Base-by-base conservation (phyloP, 1,140 invertebrate species). In the Drosophila ananassae region DNA sequence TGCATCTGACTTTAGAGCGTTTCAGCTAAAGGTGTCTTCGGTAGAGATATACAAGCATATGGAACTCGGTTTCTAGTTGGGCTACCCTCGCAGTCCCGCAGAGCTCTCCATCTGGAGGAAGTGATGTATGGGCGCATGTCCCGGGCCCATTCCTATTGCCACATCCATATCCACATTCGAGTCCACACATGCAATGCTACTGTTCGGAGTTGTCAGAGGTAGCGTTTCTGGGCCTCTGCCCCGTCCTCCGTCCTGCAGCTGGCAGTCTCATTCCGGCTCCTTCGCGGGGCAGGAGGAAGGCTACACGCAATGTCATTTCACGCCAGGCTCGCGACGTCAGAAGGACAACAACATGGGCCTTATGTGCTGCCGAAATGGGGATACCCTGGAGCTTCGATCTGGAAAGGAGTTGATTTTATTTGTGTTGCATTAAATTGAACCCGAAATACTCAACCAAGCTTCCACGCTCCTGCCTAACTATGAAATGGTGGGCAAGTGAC, bases 271-370 rank as follows among this genome's bases (percentile, higher is more conserved):
- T 37, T 55, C 54, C 75, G 21, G 13, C 24, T 17, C 48, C 13
- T 44, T 22, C 32, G 37, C 68, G 57, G 67, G 61, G 53, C 67
- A 60, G 69, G 66, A 73, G 39, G 67, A 52, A 62, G 59, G 61
- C 67, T 53, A 74, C 81, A 85, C 81, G 81, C 81, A 85, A 85
- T 85, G 82, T 77, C 81, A 85, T 85, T 85, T 77, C 73, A 85
- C 64, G 81, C 81, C 62, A 80, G 77, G 73, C 61, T 48, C 47
- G 48, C 73, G 69, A 73, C 67, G 77, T 56, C 63, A 32, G 21
- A 32, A 10, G 25, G 12, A 12, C 32, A 12, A 6, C 2, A 50
- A 17, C 10, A 6, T 5, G n/a, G 13, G 5, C 41, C 1, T 44
- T 1, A 7, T 44, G 1, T 44, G 5, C 41, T 21, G 17, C 10